phyloP scores from a whole-genome alignment of 2,113 vertebrate genomes.

The Callaeas wilsoni region DNA sequence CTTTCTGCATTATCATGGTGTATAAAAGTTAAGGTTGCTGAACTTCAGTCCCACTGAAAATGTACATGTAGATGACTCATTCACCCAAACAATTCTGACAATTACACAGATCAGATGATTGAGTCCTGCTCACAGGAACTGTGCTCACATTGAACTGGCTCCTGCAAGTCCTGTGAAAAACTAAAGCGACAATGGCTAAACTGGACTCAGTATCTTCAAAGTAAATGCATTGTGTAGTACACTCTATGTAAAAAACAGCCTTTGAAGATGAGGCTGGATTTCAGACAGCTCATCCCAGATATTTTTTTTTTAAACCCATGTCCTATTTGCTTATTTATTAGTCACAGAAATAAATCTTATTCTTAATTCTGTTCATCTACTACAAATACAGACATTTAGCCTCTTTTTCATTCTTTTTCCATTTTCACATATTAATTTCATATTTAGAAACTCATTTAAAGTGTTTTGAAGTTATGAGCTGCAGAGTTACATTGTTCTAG shows the following conservation, averaged over 20 bases:
- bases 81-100: background rate
- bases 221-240: background rate
- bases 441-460: background rate
- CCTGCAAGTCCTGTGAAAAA: background rate
- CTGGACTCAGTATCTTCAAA: background rate
- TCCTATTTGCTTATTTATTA: background rate
- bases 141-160: background rate
- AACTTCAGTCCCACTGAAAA: background rate
- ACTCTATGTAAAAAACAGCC: background rate
- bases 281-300: background rate
- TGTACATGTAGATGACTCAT: background rate
- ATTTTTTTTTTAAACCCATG: background rate
- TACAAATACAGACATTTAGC: background rate
- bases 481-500: background rate
- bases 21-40: background rate
- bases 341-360: background rate
- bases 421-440: background rate
- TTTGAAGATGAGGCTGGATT: background rate
- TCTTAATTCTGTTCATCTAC: background rate
- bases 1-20: accelerated
- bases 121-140: background rate
- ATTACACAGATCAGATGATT: background rate
- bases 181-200: background rate
- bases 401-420: background rate
- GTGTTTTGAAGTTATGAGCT: background rate